These are phyloP conservation scores for Loris lydekkerianus DNA, from an alignment of 2,797 vertebrate species.

Conservation along the genomic window DNA sequence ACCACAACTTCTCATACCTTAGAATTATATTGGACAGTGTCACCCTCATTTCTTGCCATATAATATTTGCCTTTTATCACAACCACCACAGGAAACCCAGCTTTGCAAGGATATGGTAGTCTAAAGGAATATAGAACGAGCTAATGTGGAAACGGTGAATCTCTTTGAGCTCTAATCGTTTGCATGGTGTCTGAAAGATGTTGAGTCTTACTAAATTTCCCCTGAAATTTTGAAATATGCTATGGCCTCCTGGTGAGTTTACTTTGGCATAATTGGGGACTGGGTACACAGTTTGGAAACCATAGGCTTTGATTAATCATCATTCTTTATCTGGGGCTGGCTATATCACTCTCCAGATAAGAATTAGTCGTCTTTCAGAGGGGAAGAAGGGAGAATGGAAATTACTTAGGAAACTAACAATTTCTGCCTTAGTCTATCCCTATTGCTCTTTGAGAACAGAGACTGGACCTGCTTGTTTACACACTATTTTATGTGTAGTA, in stretches of 20 bases:
- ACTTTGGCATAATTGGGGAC: background rate
- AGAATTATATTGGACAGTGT: background rate
- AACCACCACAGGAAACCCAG: background rate
- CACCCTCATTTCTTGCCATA: background rate
- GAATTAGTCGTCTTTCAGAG: background rate
- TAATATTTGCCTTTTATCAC: background rate
- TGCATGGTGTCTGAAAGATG: background rate
- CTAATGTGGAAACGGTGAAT: background rate
- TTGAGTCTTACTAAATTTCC: background rate
- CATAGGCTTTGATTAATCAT: background rate
- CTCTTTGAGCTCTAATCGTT: background rate
- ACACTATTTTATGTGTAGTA: background rate
- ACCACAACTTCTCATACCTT: background rate
- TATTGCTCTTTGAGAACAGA: constrained; percentile 6
- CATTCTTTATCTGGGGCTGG: background rate
- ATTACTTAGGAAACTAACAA: background rate
- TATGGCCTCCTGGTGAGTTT: background rate
- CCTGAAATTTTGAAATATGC: constrained; percentile 24
- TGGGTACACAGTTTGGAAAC: background rate
- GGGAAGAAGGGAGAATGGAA: constrained; percentile 2
- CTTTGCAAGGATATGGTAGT: background rate
- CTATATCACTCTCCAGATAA: background rate
- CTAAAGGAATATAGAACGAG: background rate
- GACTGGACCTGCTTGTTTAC: background rate
- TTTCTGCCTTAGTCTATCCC: background rate